Conservation (phyloP, 2,797 vertebrate species). For the Pteropus rufus region DNA sequence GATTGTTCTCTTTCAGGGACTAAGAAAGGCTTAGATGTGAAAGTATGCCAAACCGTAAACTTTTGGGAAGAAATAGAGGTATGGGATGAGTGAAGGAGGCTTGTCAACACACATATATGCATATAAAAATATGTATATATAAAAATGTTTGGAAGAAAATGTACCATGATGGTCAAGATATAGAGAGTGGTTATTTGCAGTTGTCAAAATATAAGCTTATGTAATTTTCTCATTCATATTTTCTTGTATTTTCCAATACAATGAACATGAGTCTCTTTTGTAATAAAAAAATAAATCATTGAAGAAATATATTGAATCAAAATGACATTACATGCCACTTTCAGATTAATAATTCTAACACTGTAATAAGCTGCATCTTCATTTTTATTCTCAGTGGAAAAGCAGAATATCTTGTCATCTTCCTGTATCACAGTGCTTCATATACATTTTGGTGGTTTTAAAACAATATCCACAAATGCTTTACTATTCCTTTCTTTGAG, state of each 20-base stretch:
- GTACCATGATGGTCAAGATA: neutral
- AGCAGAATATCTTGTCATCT: neutral
- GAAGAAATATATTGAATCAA: neutral
- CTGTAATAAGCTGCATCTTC: neutral
- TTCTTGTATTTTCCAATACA: neutral
- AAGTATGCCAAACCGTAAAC: neutral
- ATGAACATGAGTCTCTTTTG: neutral
- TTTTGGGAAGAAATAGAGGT: neutral
- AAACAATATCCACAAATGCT: neutral
- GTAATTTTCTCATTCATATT: neutral
- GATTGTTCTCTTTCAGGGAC: neutral
- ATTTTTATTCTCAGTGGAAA: neutral
- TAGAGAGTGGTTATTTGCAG: neutral
- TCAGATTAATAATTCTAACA: neutral
- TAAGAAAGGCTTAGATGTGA: neutral
- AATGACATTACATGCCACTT: neutral
- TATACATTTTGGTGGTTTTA: neutral
- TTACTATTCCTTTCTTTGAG: neutral
- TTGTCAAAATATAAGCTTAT: neutral
- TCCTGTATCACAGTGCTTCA: neutral
- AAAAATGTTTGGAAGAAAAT: neutral
- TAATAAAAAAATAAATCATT: neutral
- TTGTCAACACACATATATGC: neutral
- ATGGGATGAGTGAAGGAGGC: neutral
- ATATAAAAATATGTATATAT: neutral